Evolutionary conservation across 2,113 vertebrate genomes (phyloP), one percentile per base, ranked within the genome.

Genomic region (Eleginops maclovinus): DNA sequence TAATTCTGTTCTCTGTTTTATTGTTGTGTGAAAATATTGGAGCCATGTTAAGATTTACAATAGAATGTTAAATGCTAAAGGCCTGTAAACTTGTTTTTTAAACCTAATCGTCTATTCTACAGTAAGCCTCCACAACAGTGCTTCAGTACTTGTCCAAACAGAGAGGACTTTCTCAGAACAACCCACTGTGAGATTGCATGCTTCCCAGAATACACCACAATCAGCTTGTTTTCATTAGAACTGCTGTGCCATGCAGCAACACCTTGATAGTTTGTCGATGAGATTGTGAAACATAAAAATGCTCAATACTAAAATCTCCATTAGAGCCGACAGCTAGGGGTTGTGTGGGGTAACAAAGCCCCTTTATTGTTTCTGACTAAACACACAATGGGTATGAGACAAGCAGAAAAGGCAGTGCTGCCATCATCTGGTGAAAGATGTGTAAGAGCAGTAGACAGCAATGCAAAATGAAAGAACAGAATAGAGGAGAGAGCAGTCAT

Each of bases 341-440:
- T 69, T 36, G 77, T 50, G 0, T n/a, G 1, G 21, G 70, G 46
- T 66, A 22, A 58, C 47, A 49, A 67, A 58, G 41, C 12, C 50
- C 36, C 0, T 55, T 21, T 22, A 62, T 21, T 8, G 28, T 24
- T 16, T 51, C 53, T 43, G 21, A 53, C 24, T 47, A 4, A 40
- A 36, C 17, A 28, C 17, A 65, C 31, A 43, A 17, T 47, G 24
- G 24, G 21, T 8, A 36, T 31, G 14, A n/a, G 60, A 53, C 46
- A 60, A 31, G 47, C 49, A 85, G 56, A 44, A 79, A 72, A 70
- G 66, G 56, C 28, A 83, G 75, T 92, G 90, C 93, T 94, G 88
- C 94, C 91, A 84, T 67, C 94, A 31, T 80, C 88, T 94, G 94
- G 89, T 82, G 50, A 73, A 84, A 81, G 41, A 49, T 43, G 36